These are phyloP conservation scores for Eidolon helvum DNA, from an alignment of 2,113 vertebrate genomes.

Conservation along the genomic window DNA sequence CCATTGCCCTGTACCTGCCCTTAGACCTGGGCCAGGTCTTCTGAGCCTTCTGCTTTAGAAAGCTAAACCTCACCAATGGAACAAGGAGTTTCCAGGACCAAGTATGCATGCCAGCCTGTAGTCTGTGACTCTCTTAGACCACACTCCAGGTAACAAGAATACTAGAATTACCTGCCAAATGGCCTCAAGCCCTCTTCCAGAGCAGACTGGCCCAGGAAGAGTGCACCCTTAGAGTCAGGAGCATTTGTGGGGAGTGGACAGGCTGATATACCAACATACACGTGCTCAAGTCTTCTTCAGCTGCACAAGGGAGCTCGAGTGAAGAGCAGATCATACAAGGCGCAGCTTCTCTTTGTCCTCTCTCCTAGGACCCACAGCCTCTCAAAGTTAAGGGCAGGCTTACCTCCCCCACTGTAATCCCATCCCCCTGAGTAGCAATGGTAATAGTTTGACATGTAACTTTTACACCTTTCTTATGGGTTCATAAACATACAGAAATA, in stretches of 20 bases:
- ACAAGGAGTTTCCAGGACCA: background rate
- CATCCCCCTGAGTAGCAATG: background rate
- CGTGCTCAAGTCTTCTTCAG: background rate
- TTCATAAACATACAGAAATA: background rate
- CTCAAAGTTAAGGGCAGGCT: background rate
- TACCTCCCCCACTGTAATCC: background rate
- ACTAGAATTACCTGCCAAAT: background rate
- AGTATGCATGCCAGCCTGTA: background rate
- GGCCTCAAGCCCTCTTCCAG: background rate
- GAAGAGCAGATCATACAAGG: background rate
- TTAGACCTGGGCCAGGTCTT: background rate
- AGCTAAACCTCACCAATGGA: background rate
- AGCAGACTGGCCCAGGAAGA: background rate
- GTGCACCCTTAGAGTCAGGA: background rate
- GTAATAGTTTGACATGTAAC: too few species aligned
- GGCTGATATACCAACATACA: too few species aligned
- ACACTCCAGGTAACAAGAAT: background rate
- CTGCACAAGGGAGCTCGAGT: background rate
- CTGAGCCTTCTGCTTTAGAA: background rate
- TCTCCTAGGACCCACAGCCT: background rate
- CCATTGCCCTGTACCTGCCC: too few species aligned
- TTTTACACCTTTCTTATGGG: background rate
- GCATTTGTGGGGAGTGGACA: background rate
- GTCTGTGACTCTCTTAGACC: background rate
- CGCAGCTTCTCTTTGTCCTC: background rate